These are phyloP conservation scores for Brachypodius melanocephalos DNA, from an alignment of 2,113 vertebrate genomes.

Conservation along the genomic window DNA sequence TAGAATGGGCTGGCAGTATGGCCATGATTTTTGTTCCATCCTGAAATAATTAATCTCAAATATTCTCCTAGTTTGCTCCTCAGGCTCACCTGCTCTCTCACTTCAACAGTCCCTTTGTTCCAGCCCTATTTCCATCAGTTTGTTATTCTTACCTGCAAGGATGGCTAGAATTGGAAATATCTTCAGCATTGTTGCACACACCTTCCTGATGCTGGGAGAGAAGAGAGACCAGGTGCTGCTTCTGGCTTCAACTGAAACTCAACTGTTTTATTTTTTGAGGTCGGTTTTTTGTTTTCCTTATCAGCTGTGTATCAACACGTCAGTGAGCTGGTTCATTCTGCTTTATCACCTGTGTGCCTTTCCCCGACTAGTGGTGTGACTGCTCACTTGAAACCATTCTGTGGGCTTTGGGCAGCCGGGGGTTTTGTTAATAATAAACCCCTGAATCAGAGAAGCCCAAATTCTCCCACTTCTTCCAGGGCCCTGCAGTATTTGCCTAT, in stretches of 20 bases:
- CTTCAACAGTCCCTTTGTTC: not conserved
- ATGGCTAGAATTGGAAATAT: conserved; percentile 8
- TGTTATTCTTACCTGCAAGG: conserved; percentile 56
- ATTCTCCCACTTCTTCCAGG: not conserved
- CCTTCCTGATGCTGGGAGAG: not conserved
- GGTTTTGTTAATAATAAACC: conserved; percentile 66
- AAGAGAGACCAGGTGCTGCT: not conserved
- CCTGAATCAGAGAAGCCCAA: not conserved
- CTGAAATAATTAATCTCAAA: not conserved
- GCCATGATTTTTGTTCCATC: not conserved
- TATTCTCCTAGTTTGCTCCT: not conserved
- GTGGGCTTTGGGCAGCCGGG: not conserved
- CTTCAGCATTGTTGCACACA: conserved; percentile 5
- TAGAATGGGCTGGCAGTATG: not conserved
- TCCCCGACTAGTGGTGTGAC: conserved; percentile 44
- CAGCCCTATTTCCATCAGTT: not conserved
- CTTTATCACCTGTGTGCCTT: conserved; percentile 57
- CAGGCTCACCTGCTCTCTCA: not conserved
- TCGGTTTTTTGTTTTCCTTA: conserved; percentile 49
- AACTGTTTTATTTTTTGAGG: not conserved
- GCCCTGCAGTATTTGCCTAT: not conserved
- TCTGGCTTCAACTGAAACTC: not conserved
- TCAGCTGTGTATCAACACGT: conserved; percentile 44
- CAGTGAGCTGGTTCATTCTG: conserved; percentile 41
- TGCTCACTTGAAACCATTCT: conserved; percentile 29